Base-by-base conservation (phyloP, 2,888 invertebrate genomes). In the Sinelater perroti region DNA sequence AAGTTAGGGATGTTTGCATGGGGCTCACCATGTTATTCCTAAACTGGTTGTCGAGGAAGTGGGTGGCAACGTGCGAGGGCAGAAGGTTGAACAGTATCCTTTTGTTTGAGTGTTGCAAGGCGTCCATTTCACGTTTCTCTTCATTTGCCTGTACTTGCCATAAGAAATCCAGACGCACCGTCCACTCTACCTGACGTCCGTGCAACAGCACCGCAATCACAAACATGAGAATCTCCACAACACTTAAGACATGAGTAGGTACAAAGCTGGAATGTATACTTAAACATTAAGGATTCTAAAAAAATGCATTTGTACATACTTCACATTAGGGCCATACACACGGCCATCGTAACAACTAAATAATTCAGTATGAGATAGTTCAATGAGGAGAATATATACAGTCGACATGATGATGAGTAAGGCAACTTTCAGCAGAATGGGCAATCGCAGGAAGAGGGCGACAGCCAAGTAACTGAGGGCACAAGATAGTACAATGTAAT, bases 81-180 rank as follows among this genome's bases (percentile, higher is more conserved):
- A 95, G 82, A 64, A 95, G 82, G 80, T 95, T 95, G 80, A 93
- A 93, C 51, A 95, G 79, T 71, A 95, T 94, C 71, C 93, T 83
- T 76, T 89, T 86, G 77, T 95, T 95, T 65, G 92, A 93, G 81
- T 90, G 89, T 82, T 91, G 95, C 61, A 95, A 77, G n/a, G 93
- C 91, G 68, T 92, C 92, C 94, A 95, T 94, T 76, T 94, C 95
- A 47, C 89, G 84, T 77, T 94, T 94, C 79, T 95, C 95, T 73
- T 95, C 93, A 46, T 91, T 86, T 2, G 94, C 94, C 82, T 94
- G 90, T 63, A 89, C 82, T 76, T 91, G 90, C 90, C 90, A 91
- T 17, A 91, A 80, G 75, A 91, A 91, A 79, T 91, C 90, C 36
- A 91, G 81, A 18, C 95, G 81, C 13, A 93, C 91, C 40, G 94